Base-by-base conservation (phyloP, 2,797 vertebrate genomes). In the Tauraco hartlaubi region DNA sequence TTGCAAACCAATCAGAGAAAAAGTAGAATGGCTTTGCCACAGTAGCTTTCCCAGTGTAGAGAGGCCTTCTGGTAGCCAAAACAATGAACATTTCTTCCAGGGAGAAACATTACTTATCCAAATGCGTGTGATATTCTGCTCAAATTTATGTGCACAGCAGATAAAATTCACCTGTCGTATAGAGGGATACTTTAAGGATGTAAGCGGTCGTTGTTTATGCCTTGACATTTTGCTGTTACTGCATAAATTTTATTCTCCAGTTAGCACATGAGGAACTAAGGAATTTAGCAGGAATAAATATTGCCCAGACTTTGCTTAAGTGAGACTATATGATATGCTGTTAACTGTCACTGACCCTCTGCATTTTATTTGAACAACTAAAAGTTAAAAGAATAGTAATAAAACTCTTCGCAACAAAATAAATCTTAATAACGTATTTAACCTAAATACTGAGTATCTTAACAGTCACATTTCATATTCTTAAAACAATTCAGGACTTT, bases 61-160 rank as follows among this genome's bases (percentile, higher is more conserved):
- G 73, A 92, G 94, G 97, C 94, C 97, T 82, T 95, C 97, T 97
- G 85, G 88, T 95, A 96, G 96, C 64, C 66, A 91, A 73, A 86
- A 6, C 9, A 28, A 58, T 25, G 86, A 93, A 92, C 16, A 35
- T 33, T 69, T 87, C 35, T 69, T 67, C 43, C n/a, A 49, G 22
- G 46, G 11, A 33, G 44, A 46, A 74, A 5, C 29, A 31, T 39
- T 64, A 68, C 12, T 87, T 62, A n/a, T 20, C 10, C 12, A 77
- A 72, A 75, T 39, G 23, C 7, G 2, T 54, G 39, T 58, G 46
- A 83, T 54, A 37, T 59, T 62, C 41, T 44, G 52, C 29, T 55
- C 12, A 71, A 52, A 78, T 75, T 85, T 59, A 43, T 29, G n/a
- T 29, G 6, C 20, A n/a, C 6, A 14, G 21, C 61, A 37, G 9